Percentiles rank a stretch among this genome's conserved stretches.
phyloP scores from a whole-genome alignment of 2,888 invertebrate species.

The Lamproptera curius region DNA sequence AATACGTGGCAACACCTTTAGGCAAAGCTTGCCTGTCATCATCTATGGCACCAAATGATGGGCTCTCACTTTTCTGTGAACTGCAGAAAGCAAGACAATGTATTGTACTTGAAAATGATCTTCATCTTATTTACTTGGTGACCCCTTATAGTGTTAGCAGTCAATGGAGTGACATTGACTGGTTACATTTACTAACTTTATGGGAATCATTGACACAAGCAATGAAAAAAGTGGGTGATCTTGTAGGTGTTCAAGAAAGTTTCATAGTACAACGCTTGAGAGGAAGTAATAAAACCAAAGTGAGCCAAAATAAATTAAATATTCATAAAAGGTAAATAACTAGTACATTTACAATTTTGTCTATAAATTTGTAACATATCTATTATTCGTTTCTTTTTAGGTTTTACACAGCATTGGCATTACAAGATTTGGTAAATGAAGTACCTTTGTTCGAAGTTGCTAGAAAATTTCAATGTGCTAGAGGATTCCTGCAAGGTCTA shows the following conservation, averaged over 20 bases:
- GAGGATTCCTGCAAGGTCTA: conserved; percentile 94
- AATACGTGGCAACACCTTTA: conserved; percentile 88
- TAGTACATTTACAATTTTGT: neutral
- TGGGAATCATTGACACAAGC: conserved; percentile 89
- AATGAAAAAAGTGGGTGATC: conserved; percentile 91
- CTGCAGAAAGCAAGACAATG: conserved; percentile 92
- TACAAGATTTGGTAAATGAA: conserved; percentile 96
- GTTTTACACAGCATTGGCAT: conserved; percentile 93
- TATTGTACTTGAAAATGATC: conserved; percentile 94
- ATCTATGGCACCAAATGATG: conserved; percentile 96
- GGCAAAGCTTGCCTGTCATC: conserved; percentile 96
- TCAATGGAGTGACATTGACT: conserved; percentile 88
- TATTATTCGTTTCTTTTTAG: conserved; percentile 51
- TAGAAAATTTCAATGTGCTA: conserved; percentile 89
- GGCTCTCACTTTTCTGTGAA: conserved; percentile 91
- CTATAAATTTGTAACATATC: neutral
- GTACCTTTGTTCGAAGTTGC: conserved; percentile 88
- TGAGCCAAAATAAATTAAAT: conserved; percentile 74
- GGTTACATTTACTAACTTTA: conserved; percentile 86
- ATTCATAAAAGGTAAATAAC: conserved; percentile 80
- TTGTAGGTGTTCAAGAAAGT: conserved; percentile 92
- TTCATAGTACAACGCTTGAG: conserved; percentile 89
- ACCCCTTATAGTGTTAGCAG: conserved; percentile 94
- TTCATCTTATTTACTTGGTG: conserved; percentile 96
- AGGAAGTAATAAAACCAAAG: conserved; percentile 79